Evolutionary conservation across 2,888 invertebrate species (phyloP).

Genomic region (Epinotia brunnichana): DNA sequence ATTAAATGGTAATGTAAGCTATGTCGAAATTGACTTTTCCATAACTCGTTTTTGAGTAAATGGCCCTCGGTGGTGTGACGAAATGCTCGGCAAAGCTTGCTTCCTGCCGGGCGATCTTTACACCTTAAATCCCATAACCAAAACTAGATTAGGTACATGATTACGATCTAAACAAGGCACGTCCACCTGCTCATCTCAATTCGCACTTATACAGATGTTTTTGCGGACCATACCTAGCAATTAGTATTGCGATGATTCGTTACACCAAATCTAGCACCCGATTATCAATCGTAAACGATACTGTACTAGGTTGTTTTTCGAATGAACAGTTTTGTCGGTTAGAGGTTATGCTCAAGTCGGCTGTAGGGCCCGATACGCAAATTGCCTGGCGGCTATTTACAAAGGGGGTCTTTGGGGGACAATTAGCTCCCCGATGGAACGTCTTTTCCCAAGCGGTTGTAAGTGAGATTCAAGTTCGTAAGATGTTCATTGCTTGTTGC

Average conservation of each 20-base stretch:
- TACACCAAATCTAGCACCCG: slow-evolving; percentile 44
- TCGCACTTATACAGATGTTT: slow-evolving; percentile 24
- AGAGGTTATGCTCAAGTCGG: slow-evolving; percentile 22
- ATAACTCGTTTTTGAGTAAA: too few species aligned
- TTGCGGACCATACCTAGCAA: slow-evolving; percentile 58
- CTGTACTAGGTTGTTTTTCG: background rate
- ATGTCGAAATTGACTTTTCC: too few species aligned
- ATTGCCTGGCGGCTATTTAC: slow-evolving; percentile 76
- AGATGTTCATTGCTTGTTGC: slow-evolving; percentile 8
- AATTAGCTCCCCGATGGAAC: slow-evolving; percentile 55
- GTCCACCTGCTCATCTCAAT: slow-evolving; percentile 25
- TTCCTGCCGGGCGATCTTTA: too few species aligned
- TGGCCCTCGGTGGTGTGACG: too few species aligned
- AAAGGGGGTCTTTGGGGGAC: slow-evolving; percentile 58
- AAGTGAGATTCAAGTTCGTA: background rate
- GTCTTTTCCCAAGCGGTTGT: slow-evolving; percentile 10
- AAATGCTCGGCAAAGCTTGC: too few species aligned
- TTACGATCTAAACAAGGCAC: background rate
- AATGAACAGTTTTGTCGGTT: background rate
- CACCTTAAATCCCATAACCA: background rate
- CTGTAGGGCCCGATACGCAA: slow-evolving; percentile 66
- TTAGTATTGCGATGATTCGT: slow-evolving; percentile 63
- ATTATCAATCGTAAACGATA: background rate
- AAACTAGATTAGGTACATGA: slow-evolving; percentile 11
- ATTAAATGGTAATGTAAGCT: too few species aligned